A percentile compares a stretch with the other conserved stretches of the same genome.
Evolutionary conservation across 2,888 invertebrate species (phyloP).

Genomic region (Apamea sordens): DNA sequence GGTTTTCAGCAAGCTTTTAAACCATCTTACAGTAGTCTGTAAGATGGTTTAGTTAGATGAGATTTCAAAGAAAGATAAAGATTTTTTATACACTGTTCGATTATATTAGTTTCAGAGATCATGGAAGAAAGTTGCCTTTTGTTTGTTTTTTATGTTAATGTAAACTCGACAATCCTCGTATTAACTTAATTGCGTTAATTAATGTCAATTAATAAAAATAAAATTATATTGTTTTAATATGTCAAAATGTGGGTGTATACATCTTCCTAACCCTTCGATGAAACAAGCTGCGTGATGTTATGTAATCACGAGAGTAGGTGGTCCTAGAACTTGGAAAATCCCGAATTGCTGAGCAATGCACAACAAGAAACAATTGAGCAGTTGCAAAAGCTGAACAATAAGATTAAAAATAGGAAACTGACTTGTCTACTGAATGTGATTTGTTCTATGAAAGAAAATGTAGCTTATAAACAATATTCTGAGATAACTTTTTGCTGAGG

Average conservation of each 20-base stretch:
- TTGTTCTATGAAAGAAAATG: neutral
- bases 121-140: neutral
- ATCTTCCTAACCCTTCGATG: neutral
- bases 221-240: neutral
- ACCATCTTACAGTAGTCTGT: no score
- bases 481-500: neutral
- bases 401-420: neutral
- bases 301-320: neutral
- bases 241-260: neutral
- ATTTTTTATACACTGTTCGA: neutral
- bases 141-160: neutral
- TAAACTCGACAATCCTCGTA: neutral
- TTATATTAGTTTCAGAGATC: no score
- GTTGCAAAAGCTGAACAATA: neutral
- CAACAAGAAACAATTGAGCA: neutral
- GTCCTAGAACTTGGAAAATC: slow-evolving; percentile 5
- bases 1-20: no score
- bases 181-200: neutral
- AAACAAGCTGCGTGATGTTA: neutral
- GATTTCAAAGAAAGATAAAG: neutral
- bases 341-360: neutral
- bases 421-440: neutral
- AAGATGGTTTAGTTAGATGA: no score
- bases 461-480: neutral
- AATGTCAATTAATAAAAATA: slow-evolving; percentile 1